phyloP scores from a whole-genome alignment of 2,113 vertebrate genomes.

The Erinaceus europaeus region DNA sequence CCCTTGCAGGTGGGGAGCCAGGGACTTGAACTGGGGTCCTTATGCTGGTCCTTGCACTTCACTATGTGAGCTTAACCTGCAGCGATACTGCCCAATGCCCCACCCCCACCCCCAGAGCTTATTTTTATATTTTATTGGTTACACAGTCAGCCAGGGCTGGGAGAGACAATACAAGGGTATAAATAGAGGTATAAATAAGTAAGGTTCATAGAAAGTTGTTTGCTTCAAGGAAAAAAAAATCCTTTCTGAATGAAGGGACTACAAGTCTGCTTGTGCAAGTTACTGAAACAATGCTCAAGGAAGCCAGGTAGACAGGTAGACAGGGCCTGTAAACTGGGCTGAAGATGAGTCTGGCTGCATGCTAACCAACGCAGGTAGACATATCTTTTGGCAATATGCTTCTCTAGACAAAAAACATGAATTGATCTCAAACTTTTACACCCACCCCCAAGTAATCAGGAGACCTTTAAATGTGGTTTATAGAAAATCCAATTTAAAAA shows the following conservation, averaged over 20 bases:
- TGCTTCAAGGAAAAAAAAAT: background rate
- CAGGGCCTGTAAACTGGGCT: background rate
- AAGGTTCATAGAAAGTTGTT: background rate
- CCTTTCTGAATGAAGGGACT: background rate
- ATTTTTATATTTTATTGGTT: background rate
- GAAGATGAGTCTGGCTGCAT: background rate
- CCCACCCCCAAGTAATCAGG: background rate
- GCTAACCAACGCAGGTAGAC: background rate
- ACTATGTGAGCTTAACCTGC: too few relatives aligned
- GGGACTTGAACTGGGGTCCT: too few relatives aligned
- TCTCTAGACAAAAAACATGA: background rate
- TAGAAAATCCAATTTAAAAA: background rate
- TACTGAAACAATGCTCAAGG: background rate
- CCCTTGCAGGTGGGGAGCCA: too few relatives aligned
- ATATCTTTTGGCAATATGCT: background rate
- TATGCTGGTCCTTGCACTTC: too few relatives aligned
- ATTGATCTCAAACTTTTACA: background rate
- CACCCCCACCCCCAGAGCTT: background rate
- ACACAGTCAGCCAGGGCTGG: background rate
- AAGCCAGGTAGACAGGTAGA: background rate
- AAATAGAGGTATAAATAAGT: background rate
- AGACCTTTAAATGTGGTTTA: background rate
- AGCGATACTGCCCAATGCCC: too few relatives aligned
- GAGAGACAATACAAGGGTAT: background rate
- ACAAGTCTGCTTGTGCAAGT: background rate